These are phyloP conservation scores for Rousettus leschenaultii DNA, from an alignment of 2,113 vertebrate species.

Conservation along the genomic window DNA sequence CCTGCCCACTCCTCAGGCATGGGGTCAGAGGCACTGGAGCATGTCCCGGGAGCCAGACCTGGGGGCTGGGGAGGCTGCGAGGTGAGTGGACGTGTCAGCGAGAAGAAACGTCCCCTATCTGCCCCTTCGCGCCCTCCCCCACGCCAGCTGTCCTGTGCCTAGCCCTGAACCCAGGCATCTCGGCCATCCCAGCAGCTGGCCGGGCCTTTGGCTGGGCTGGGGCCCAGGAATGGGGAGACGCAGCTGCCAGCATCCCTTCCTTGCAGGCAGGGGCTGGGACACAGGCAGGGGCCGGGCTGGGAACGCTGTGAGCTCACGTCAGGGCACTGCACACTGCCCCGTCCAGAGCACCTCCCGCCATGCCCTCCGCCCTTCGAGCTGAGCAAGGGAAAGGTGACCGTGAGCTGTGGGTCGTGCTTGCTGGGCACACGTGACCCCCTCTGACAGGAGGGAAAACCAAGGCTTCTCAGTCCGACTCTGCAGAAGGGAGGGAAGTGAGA, in stretches of 20 bases:
- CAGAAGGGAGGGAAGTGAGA: background rate
- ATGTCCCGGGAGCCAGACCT: background rate
- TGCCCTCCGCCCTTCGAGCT: background rate
- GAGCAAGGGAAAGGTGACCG: no score
- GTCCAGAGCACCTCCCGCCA: background rate
- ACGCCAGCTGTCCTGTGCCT: slow-evolving; percentile 55
- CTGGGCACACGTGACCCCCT: no score
- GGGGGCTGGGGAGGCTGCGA: background rate
- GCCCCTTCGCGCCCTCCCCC: background rate
- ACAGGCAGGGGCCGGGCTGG: no score
- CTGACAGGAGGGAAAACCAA: background rate
- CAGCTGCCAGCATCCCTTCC: slow-evolving; percentile 49
- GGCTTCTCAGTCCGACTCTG: background rate
- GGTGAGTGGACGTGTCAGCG: background rate
- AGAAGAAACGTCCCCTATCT: background rate
- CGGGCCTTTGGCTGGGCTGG: slow-evolving; percentile 55
- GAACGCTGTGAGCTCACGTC: background rate
- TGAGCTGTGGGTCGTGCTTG: no score
- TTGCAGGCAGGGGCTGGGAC: background rate
- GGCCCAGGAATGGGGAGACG: background rate
- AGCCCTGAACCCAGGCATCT: slow-evolving; percentile 53
- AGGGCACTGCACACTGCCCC: background rate
- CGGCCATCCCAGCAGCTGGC: slow-evolving; percentile 59
- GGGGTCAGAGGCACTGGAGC: background rate
- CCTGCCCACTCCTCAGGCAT: background rate